phyloP scores from a whole-genome alignment of 2,888 invertebrate genomes.

The Glaucopsyche alexis region DNA sequence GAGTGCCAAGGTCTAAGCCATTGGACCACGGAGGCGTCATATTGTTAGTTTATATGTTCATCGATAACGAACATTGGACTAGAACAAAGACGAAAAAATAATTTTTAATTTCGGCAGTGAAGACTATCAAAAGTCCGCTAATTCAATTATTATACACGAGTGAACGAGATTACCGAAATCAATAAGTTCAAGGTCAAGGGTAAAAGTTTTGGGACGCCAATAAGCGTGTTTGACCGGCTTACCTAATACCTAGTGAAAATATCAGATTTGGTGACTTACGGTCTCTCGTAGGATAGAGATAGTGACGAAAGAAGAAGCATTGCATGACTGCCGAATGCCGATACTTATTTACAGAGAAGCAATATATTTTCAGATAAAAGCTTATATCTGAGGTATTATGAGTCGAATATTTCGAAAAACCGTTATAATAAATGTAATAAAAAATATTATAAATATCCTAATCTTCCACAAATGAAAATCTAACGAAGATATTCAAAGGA shows the following conservation, averaged over 20 bases:
- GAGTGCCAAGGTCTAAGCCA: too few species aligned
- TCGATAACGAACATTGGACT: too few species aligned
- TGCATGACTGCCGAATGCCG: too few species aligned
- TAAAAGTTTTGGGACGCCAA: background rate
- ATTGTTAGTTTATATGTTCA: too few species aligned
- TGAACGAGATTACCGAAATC: constrained; percentile 4
- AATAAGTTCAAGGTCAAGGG: constrained; percentile 21
- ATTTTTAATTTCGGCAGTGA: background rate
- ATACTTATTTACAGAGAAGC: background rate
- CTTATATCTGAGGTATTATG: background rate
- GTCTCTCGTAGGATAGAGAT: background rate
- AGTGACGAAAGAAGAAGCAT: background rate
- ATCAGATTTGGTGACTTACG: background rate
- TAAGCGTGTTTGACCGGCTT: background rate
- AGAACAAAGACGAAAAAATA: background rate
- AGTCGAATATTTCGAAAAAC: background rate
- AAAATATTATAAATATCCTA: background rate
- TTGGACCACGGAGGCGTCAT: too few species aligned
- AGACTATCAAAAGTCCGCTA: constrained; percentile 15
- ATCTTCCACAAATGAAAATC: background rate
- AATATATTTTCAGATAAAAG: background rate
- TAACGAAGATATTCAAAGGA: background rate
- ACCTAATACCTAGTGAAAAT: background rate
- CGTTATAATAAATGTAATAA: background rate
- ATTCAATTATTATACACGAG: constrained; percentile 12